phyloP scores from a whole-genome alignment of 2,113 vertebrate species.

The Brachirus orientalis region DNA sequence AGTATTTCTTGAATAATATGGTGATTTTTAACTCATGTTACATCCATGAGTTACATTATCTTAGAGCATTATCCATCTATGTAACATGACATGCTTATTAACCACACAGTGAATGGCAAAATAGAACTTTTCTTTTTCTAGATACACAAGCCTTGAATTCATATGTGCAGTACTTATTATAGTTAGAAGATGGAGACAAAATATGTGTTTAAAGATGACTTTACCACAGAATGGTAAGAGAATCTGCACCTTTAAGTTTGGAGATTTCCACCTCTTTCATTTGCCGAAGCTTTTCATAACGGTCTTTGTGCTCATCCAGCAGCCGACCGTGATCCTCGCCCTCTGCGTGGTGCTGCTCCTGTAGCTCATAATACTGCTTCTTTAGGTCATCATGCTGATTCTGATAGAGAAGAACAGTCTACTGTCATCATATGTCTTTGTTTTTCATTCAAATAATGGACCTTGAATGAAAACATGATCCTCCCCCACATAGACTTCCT shows the following conservation, averaged over 20 bases:
- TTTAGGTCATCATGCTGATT: conserved; percentile 96
- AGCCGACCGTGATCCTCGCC: conserved; percentile 88
- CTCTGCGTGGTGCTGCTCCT: conserved; percentile 89
- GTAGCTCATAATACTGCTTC: conserved; percentile 91
- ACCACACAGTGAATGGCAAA: neutral
- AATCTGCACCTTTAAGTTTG: conserved; percentile 90
- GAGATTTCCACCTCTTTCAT: conserved; percentile 89
- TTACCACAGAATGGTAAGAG: neutral
- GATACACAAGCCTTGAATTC: neutral
- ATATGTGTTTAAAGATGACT: neutral
- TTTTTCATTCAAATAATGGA: neutral
- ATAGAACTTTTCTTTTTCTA: neutral
- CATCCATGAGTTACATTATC: too few relatives aligned
- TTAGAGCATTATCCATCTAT: neutral
- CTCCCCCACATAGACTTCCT: neutral
- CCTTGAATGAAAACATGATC: neutral
- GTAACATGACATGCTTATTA: neutral
- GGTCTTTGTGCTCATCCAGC: conserved; percentile 88
- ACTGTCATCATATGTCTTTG: neutral
- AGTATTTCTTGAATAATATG: too few relatives aligned
- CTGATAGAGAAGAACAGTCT: conserved; percentile 66
- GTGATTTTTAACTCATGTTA: too few relatives aligned
- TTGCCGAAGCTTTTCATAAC: conserved; percentile 88
- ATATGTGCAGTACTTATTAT: conserved; percentile 28
- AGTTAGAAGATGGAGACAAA: conserved; percentile 64